Conservation (phyloP, 2,888 invertebrate species). For the Dolichopus griseipennis region DNA sequence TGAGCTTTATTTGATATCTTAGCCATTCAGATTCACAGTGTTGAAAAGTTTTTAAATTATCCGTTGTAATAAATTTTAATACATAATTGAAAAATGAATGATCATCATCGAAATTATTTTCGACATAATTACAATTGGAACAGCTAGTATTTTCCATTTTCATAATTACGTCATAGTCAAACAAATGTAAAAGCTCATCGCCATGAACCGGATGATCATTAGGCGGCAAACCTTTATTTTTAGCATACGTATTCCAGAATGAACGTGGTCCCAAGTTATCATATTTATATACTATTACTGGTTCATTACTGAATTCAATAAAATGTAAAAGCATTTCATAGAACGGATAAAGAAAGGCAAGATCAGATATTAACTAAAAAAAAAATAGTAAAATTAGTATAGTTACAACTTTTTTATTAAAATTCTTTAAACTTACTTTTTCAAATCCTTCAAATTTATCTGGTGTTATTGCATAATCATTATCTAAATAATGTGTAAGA, state of each 20-base stretch:
- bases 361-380: slow-evolving; percentile 42
- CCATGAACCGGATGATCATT: neutral
- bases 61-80: neutral
- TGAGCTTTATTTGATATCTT: neutral
- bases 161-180: neutral
- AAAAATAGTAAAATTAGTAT: too few species aligned
- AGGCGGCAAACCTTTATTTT: too few species aligned
- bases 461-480: slow-evolving; percentile 24
- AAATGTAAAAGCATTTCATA: slow-evolving; percentile 32
- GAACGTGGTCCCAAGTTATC: neutral
- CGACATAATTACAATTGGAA: too few species aligned
- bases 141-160: too few species aligned
- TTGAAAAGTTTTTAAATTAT: too few species aligned
- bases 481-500: slow-evolving; percentile 26
- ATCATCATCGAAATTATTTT: too few species aligned
- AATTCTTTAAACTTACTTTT: too few species aligned
- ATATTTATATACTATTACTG: neutral
- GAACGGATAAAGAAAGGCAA: slow-evolving; percentile 41
- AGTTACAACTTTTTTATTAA: too few species aligned
- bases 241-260: neutral
- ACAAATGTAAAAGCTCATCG: neutral
- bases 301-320: slow-evolving; percentile 18
- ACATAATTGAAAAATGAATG: neutral
- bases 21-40: neutral
- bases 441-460: slow-evolving; percentile 25